A percentile compares a stretch with the other conserved stretches of the same genome.
Conservation (phyloP, 2,797 vertebrate genomes). For the Threskiornis aethiopicus region DNA sequence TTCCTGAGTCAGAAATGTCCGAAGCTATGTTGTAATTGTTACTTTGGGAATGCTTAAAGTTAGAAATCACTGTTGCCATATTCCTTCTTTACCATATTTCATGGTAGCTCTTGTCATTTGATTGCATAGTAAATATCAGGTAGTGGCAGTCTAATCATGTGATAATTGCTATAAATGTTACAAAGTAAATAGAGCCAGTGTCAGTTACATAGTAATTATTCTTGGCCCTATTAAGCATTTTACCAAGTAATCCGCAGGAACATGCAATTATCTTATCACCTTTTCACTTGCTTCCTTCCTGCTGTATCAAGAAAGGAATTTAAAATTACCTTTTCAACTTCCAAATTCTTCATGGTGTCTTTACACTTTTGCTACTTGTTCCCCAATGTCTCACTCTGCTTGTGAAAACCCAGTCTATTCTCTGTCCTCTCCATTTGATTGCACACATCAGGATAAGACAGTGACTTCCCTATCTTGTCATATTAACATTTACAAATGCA, state of each 20-base stretch:
- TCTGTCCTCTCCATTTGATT: background rate
- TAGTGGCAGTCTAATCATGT: background rate
- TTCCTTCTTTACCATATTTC: background rate
- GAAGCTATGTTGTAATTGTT: background rate
- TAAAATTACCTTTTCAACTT: background rate
- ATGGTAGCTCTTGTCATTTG: background rate
- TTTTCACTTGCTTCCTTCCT: background rate
- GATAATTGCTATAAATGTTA: background rate
- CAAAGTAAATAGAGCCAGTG: background rate
- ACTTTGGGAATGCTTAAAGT: background rate
- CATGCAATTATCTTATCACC: background rate
- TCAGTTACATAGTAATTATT: slow-evolving; percentile 6
- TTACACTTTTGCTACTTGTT: background rate
- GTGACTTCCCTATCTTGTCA: background rate
- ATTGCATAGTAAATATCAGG: background rate
- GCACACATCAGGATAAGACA: background rate
- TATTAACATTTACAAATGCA: background rate
- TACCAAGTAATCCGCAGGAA: background rate
- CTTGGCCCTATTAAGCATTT: background rate
- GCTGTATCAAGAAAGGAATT: background rate
- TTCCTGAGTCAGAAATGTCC: background rate
- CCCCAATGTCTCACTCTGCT: background rate
- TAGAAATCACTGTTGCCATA: background rate
- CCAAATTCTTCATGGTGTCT: background rate
- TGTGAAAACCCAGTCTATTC: background rate